Conservation (phyloP, 1,140 invertebrate species). For the Amphibalanus amphitrite region DNA sequence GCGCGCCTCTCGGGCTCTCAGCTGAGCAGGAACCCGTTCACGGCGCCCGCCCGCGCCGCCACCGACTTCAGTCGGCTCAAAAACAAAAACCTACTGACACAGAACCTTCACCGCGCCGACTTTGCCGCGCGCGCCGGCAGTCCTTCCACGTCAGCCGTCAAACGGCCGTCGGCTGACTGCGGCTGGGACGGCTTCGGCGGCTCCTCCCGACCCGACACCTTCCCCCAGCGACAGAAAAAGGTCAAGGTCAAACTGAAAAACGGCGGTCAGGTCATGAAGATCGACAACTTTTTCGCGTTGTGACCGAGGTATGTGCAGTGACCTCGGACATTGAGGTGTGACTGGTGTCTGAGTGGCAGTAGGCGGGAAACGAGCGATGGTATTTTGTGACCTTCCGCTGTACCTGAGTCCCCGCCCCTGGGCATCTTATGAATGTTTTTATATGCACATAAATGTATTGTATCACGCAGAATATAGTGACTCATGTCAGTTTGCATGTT, state of each 20-base stretch:
- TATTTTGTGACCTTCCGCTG: too few species aligned
- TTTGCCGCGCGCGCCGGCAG: neutral
- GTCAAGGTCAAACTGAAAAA: neutral
- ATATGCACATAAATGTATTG: too few species aligned
- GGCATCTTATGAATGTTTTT: too few species aligned
- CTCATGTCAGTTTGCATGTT: too few species aligned
- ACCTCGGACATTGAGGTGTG: too few species aligned
- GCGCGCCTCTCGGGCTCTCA: neutral
- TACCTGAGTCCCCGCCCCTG: too few species aligned
- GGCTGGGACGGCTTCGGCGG: slow-evolving; percentile 3
- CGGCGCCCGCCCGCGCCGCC: too few species aligned
- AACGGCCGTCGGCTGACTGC: neutral
- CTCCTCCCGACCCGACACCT: neutral
- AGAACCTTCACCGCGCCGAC: neutral
- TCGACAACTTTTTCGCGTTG: neutral
- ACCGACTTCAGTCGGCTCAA: neutral
- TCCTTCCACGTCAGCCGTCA: neutral
- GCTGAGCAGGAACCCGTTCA: neutral
- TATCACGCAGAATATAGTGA: too few species aligned
- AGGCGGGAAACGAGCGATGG: too few species aligned
- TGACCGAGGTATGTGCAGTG: neutral
- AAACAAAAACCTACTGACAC: neutral
- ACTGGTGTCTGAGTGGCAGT: too few species aligned
- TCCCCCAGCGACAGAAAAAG: neutral
- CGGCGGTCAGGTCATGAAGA: neutral